These are phyloP conservation scores for Augochlorella aurata DNA, from an alignment of 2,888 invertebrate genomes.

Conservation along the genomic window DNA sequence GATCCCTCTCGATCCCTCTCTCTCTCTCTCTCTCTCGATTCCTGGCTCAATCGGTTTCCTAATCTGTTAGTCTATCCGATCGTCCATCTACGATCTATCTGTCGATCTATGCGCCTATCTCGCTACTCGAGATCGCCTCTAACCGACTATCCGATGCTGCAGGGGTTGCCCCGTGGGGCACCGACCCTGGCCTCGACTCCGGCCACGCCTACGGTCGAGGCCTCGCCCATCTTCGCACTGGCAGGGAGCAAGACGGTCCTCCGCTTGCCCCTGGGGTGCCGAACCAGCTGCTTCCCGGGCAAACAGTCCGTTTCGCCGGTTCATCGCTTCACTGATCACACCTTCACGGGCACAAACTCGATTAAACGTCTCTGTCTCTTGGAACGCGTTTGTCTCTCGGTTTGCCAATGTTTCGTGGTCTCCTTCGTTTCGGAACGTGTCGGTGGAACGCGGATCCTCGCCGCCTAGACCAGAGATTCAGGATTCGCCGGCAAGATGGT, in stretches of 20 bases:
- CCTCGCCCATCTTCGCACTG: not conserved
- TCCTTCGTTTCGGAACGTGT: not conserved
- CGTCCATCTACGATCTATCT: constrained; percentile 32
- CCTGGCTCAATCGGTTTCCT: constrained; percentile 34
- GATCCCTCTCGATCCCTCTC: constrained; percentile 6
- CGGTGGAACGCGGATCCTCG: not conserved
- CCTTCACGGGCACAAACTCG: not conserved
- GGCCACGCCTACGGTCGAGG: not conserved
- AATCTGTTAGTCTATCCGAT: constrained; percentile 23
- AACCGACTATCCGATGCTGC: not conserved
- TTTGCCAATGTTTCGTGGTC: not conserved
- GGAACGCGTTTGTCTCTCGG: not conserved
- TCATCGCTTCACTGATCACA: constrained; percentile 11
- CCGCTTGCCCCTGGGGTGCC: no score
- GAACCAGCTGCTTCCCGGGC: no score
- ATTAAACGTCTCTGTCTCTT: not conserved
- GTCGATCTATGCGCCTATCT: constrained; percentile 27
- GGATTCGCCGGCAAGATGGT: constrained; percentile 73
- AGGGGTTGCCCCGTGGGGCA: not conserved
- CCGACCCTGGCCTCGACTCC: not conserved
- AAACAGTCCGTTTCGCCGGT: no score
- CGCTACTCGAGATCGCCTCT: constrained; percentile 1
- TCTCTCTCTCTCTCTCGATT: no score
- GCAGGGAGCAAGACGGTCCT: not conserved
- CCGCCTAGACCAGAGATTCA: constrained; percentile 70